Evolutionary conservation across 2,797 vertebrate genomes (phyloP).

Genomic region (Lacerta viridis): DNA sequence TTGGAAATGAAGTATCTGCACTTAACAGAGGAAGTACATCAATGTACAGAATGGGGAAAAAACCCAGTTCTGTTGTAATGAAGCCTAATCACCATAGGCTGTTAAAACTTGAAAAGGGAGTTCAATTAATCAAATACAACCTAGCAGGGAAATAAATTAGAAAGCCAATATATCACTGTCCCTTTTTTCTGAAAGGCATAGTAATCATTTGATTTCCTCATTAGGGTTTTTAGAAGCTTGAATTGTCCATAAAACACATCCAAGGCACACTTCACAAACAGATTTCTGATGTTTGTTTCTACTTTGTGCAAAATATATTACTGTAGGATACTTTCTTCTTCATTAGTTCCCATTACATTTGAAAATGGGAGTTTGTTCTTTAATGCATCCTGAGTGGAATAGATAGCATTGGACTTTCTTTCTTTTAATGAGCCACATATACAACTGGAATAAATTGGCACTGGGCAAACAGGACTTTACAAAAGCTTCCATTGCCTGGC

Average conservation of each 20-base stretch:
- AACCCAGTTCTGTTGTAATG: background rate
- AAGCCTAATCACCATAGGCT: slow-evolving; percentile 19
- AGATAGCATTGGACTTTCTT: background rate
- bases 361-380: background rate
- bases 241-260: background rate
- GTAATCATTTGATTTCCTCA: slow-evolving; percentile 10
- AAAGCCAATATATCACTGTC: background rate
- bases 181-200: background rate
- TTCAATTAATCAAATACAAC: slow-evolving; percentile 24
- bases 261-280: background rate
- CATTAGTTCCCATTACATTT: background rate
- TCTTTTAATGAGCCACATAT: background rate
- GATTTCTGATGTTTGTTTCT: slow-evolving; percentile 3
- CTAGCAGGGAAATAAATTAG: slow-evolving; percentile 29
- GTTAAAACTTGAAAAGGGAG: slow-evolving; percentile 26
- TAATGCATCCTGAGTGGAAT: background rate
- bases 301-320: background rate
- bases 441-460: background rate
- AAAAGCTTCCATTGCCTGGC: background rate
- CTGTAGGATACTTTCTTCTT: background rate
- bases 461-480: background rate
- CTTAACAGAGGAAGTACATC: slow-evolving; percentile 8
- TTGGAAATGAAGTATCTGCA: background rate
- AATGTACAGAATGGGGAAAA: background rate
- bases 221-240: slow-evolving; percentile 22